Conservation (phyloP, 1,140 invertebrate species). For the Papilio polyxenes region DNA sequence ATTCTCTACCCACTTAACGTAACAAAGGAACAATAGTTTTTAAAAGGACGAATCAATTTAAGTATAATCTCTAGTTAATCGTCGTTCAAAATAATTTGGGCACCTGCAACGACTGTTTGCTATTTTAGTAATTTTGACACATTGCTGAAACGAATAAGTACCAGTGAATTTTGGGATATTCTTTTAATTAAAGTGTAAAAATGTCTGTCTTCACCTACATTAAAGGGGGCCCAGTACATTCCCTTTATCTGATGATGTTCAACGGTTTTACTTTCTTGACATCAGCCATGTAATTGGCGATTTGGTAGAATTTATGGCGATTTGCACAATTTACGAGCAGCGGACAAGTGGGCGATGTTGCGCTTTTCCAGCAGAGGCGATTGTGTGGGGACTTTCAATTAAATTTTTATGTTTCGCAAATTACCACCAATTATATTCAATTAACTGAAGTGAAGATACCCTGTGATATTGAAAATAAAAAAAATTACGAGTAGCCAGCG, state of each 20-base stretch:
- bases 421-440: conserved; percentile 72
- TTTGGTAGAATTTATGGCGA: conserved; percentile 77
- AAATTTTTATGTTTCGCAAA: conserved; percentile 74
- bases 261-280: conserved; percentile 46
- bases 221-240: neutral
- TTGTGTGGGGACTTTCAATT: conserved; percentile 68
- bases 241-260: neutral
- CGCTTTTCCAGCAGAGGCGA: conserved; percentile 53
- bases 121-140: too few species aligned
- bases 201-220: neutral
- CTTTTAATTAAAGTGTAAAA: too few species aligned
- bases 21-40: too few species aligned
- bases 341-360: conserved; percentile 69
- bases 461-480: conserved; percentile 36
- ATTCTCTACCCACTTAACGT: neutral
- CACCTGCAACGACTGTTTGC: too few species aligned
- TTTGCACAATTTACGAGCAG: conserved; percentile 75
- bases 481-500: neutral
- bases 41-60: too few species aligned
- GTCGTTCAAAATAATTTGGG: too few species aligned
- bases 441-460: conserved; percentile 53
- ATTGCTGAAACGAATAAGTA: too few species aligned
- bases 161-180: too few species aligned
- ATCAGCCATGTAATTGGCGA: conserved; percentile 72
- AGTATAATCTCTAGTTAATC: too few species aligned